These are phyloP conservation scores for Orbicella faveolata DNA, from an alignment of 64 coral and sea anemone genomes.

Conservation along the genomic window DNA sequence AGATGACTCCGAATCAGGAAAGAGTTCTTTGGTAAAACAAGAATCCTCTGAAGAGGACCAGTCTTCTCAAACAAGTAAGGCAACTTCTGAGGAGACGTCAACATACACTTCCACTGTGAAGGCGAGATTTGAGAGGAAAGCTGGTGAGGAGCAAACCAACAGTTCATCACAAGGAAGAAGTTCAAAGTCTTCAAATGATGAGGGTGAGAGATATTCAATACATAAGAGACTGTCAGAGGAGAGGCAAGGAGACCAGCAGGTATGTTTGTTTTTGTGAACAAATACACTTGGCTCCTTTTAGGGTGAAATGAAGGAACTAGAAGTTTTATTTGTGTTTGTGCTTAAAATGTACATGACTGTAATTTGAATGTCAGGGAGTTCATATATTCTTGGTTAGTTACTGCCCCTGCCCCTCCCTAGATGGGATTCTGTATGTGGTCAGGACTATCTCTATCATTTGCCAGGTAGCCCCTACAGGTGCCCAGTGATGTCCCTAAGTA, in stretches of 20 bases:
- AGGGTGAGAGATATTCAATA: background rate
- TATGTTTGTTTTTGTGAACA: background rate
- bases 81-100: constrained; percentile 46
- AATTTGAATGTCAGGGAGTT: too few species aligned
- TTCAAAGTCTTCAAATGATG: constrained; percentile 8
- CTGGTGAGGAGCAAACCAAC: constrained; percentile 21
- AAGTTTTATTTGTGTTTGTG: too few species aligned
- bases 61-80: background rate
- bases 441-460: too few species aligned
- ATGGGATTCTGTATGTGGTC: too few species aligned
- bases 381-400: too few species aligned
- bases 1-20: background rate
- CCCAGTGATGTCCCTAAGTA: too few species aligned
- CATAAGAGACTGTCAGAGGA: background rate
- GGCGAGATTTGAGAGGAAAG: constrained; percentile 54
- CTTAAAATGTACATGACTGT: too few species aligned
- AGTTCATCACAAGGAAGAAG: background rate
- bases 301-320: too few species aligned
- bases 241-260: background rate
- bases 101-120: constrained; percentile 61
- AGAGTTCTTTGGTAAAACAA: background rate
- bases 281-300: too few species aligned
- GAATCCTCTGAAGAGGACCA: constrained; percentile 42
- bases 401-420: too few species aligned
- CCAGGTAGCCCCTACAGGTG: too few species aligned